These are phyloP conservation scores for Trichosurus vulpecula DNA, from an alignment of 2,797 vertebrate genomes.

Conservation along the genomic window DNA sequence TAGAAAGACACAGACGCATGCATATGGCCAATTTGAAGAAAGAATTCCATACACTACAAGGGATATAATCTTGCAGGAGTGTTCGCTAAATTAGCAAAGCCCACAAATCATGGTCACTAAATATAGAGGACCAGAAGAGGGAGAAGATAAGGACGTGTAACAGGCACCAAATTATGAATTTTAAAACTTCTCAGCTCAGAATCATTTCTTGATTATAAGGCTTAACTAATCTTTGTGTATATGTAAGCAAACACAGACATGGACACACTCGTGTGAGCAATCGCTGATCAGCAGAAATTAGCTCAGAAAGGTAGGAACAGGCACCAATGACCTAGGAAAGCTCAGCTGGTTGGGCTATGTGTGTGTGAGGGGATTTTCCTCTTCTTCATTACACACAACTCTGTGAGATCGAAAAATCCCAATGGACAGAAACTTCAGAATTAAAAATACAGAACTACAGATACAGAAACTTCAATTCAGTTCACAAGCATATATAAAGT, in stretches of 20 bases:
- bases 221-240: neutral
- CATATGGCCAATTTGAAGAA: neutral
- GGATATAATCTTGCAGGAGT: neutral
- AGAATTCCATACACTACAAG: neutral
- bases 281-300: neutral
- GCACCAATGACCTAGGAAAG: neutral
- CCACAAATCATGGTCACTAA: neutral
- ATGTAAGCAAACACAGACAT: neutral
- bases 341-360: neutral
- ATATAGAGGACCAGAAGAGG: neutral
- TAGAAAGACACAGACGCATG: neutral
- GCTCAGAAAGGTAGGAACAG: neutral
- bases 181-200: neutral
- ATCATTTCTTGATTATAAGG: neutral
- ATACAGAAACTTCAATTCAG: neutral
- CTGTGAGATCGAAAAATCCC: neutral
- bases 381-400: neutral
- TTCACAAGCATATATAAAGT: neutral
- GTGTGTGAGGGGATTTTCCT: neutral
- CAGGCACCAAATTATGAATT: neutral
- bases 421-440: too few relatives aligned
- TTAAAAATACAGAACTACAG: too few relatives aligned
- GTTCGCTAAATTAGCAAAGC: neutral
- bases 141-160: neutral
- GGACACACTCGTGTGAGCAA: neutral